Evolutionary conservation across 2,113 vertebrate genomes (phyloP), one percentile per base, ranked within the genome.

Genomic region (Pithys albifrons): DNA sequence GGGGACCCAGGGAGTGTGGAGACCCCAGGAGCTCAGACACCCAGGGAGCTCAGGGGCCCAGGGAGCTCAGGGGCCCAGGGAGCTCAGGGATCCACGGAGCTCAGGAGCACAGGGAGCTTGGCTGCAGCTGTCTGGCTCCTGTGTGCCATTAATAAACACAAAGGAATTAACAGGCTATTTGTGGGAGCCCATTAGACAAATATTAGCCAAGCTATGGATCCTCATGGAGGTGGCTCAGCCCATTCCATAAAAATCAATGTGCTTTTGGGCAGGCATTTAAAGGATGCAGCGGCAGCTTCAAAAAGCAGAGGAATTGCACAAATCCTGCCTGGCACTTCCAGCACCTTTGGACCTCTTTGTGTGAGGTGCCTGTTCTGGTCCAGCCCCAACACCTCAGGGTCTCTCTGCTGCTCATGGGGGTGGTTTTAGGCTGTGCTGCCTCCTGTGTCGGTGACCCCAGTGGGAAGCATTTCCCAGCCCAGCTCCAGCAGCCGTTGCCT

Each of bases 321-420:
- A 88, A 90, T 39, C 86, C 93, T 65, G 81, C 88, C 48, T 0
- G 2, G 5, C 49, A 27, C 33, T 10, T 1, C 22, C 0, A 0
- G 69, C 51, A 51, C 45, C 70, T 77, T 19, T 29, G 67, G 67
- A 67, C 27, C 14, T 33, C n/a, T 20, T 19, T 0, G 1, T 14
- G 62, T 7, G 19, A 58, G 72, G 52, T 1, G 31, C 58, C n/a
- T 18, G 72, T 3, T 15, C 2, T 3, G 15, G 33, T 45, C 80
- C 70, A 39, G 7, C 7, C 35, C 54, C 35, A 5, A 1, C 23
- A 23, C 11, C 27, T 39, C 4, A 3, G 12, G 0, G 2, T 3
- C 31, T 28, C 1, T 1, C 2, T 3, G 5, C 9, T 8, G 39
- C 19, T 61, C 16, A 7, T 1, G 1, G 82, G 39, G 17, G 1